These are phyloP conservation scores for Alectoris magna DNA, from an alignment of 2,797 vertebrate species.

Conservation along the genomic window DNA sequence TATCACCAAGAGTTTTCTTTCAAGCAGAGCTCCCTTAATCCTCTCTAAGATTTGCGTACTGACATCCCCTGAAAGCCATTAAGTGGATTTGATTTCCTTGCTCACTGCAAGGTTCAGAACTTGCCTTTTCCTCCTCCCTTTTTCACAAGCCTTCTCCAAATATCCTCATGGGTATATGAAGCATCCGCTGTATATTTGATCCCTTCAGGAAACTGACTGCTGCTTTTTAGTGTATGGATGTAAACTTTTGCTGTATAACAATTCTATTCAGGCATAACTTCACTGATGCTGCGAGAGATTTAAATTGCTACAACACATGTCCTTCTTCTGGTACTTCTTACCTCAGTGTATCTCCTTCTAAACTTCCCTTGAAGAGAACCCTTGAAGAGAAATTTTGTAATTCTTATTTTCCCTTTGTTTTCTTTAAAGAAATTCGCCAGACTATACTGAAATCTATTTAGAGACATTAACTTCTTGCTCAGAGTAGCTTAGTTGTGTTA, in stretches of 20 bases:
- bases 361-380: neutral
- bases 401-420: neutral
- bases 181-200: neutral
- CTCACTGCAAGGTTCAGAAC: neutral
- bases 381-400: neutral
- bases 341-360: neutral
- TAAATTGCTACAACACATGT: neutral
- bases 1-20: neutral
- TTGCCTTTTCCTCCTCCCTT: neutral
- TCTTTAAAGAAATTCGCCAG: neutral
- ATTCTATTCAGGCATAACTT: neutral
- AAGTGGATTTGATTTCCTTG: neutral
- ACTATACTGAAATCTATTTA: neutral
- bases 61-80: fast-evolving
- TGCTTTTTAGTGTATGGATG: neutral
- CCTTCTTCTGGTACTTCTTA: neutral
- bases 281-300: neutral
- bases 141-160: neutral
- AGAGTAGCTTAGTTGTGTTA: neutral
- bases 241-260: neutral
- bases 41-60: neutral
- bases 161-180: neutral
- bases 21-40: neutral
- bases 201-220: neutral
- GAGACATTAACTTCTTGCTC: neutral